Percentiles rank a stretch among this genome's conserved stretches.
phyloP scores from a whole-genome alignment of 2,797 vertebrate species.

The Manis javanica region DNA sequence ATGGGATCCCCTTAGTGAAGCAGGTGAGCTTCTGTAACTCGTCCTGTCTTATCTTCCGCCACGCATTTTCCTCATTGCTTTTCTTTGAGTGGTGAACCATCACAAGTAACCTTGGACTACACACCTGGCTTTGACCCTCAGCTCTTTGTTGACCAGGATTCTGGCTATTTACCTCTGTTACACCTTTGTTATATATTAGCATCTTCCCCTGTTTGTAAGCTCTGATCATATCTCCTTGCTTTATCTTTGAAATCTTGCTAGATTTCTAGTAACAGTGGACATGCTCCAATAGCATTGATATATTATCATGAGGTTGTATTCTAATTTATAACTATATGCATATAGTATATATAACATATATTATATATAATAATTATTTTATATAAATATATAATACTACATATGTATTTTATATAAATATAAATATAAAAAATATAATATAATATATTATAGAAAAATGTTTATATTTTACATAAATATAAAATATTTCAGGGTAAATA shows the following conservation, averaged over 20 bases:
- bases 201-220: not conserved
- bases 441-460: no score
- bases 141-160: not conserved
- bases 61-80: not conserved
- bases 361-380: no score
- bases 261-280: no score
- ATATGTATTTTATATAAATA: no score
- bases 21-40: not conserved
- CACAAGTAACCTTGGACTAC: not conserved
- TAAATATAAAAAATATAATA: no score
- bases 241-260: not conserved
- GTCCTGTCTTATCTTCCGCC: not conserved
- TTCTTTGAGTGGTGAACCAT: not conserved
- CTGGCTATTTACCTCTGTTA: not conserved
- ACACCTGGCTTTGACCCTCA: not conserved
- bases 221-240: not conserved
- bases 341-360: no score
- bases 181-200: not conserved
- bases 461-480: no score
- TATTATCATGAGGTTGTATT: constrained; percentile 10
- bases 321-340: not conserved
- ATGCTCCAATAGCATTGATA: not conserved
- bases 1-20: not conserved
- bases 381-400: no score
- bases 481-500: constrained; percentile 56